Evolutionary conservation across 1,140 invertebrate genomes (phyloP), one percentile per base, ranked within the genome.

Genomic region (Magallana ariakensis): DNA sequence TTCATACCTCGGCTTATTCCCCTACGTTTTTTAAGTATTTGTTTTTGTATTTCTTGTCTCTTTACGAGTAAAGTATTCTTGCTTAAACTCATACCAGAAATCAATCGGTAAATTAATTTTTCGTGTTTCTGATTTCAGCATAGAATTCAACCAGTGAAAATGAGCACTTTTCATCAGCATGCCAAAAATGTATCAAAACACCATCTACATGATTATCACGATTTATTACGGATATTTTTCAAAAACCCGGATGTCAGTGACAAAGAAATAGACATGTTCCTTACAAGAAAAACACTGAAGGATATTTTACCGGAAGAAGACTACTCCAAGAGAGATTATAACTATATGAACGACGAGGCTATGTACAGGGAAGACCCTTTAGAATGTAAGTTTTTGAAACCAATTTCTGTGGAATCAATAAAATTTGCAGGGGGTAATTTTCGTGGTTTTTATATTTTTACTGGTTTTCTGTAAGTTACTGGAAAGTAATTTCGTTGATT

Each of bases 211-310:
- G 33, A 33, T 75, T 75, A 75, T 10, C 66, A 10, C 1, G 66
- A 75, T 10, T 26, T 75, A 26, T 75, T 75, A 75, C 26, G 66
- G 22, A 75, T 75, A 75, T 75, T 75, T 75, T 75, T 75, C 66
- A 75, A 75, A 75, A 26, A 75, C 26, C 66, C 66, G 9, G 13
- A 60, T 13, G 58, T 60, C 22, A 75, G 66, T 75, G 66, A 75
- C 66, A 26, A 26, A 75, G 66, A 75, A 33, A 75, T 75, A 75
- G 66, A 75, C 66, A 26, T 75, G 66, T 75, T 75, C 33, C 66
- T 75, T 33, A 8, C 10, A 75, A 22, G 66, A 75, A 75, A 75
- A 26, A 75, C 66, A 10, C 33, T 75, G 22, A 26, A 75, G 22
- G 66, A 75, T 26, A 75, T 75, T 75, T 22, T 75, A 33, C 66